phyloP scores from a whole-genome alignment of 1,140 invertebrate species.

The Rhagoletis zephyria region DNA sequence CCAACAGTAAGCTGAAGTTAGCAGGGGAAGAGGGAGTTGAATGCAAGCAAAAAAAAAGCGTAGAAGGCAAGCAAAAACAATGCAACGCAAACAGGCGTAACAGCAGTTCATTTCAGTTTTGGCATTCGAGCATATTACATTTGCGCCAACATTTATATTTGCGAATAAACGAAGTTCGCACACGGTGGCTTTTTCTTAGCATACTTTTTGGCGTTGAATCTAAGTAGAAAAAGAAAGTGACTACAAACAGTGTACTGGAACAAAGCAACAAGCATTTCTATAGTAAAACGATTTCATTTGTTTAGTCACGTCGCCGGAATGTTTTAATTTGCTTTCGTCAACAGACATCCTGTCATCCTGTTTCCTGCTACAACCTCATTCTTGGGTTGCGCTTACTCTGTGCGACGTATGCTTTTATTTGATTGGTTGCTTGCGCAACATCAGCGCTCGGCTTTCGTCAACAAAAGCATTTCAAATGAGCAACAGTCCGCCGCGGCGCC shows the following conservation, averaged over 20 bases:
- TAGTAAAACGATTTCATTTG: slow-evolving; percentile 26
- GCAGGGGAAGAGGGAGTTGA: not conserved
- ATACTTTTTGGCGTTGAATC: not conserved
- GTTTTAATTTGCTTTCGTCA: slow-evolving; percentile 71
- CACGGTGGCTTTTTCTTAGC: not conserved
- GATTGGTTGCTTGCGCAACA: slow-evolving; percentile 11
- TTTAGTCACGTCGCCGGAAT: slow-evolving; percentile 63
- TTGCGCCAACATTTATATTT: slow-evolving; percentile 23
- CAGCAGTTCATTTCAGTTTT: slow-evolving; percentile 23
- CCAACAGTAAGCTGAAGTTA: not conserved
- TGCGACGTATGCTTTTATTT: not conserved
- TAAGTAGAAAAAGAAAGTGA: not conserved
- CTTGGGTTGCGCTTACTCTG: not conserved
- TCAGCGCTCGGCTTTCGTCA: not conserved
- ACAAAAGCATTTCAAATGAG: not conserved
- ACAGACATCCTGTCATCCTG: not conserved
- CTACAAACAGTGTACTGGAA: not conserved
- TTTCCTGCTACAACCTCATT: not conserved
- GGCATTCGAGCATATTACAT: slow-evolving; percentile 28
- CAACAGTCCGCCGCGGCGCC: not conserved
- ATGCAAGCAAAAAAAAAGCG: slow-evolving; percentile 7
- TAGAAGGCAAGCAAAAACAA: not conserved
- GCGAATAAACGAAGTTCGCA: not conserved
- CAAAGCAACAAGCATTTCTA: slow-evolving; percentile 46
- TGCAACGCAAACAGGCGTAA: not conserved